Conservation (phyloP, 1,140 invertebrate genomes). For the Nephila pilipes region DNA sequence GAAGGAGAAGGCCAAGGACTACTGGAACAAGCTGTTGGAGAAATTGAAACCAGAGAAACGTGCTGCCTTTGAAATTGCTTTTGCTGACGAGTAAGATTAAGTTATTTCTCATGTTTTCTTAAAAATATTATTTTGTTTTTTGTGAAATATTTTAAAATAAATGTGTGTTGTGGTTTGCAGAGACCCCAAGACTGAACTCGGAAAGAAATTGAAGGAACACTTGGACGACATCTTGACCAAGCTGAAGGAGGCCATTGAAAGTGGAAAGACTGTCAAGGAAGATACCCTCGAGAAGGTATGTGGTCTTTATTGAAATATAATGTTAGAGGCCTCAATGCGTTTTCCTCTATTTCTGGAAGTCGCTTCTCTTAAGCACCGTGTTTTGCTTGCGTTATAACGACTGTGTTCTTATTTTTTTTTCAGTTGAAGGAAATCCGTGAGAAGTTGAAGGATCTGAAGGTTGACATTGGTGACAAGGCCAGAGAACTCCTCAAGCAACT, state of each 20-base stretch:
- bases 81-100: not conserved
- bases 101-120: too few relatives aligned
- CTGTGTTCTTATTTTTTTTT: not conserved
- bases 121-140: too few relatives aligned
- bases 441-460: conserved; percentile 40
- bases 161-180: too few relatives aligned
- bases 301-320: not conserved
- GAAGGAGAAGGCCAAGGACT: conserved; percentile 65
- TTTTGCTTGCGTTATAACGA: not conserved
- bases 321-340: too few relatives aligned
- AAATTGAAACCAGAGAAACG: not conserved
- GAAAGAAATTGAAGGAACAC: conserved; percentile 41
- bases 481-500: conserved; percentile 55
- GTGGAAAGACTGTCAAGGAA: conserved; percentile 65
- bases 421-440: conserved; percentile 56
- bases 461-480: conserved; percentile 42
- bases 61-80: not conserved
- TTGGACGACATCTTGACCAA: conserved; percentile 60
- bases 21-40: conserved; percentile 44
- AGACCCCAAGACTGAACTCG: conserved; percentile 48
- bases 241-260: conserved; percentile 59
- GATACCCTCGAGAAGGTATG: conserved; percentile 43
- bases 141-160: too few relatives aligned
- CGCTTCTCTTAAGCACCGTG: not conserved
- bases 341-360: not conserved